A percentile compares a stretch with the other conserved stretches of the same genome.
Evolutionary conservation across 2,113 vertebrate genomes (phyloP).

Genomic region (Microtus ochrogaster): DNA sequence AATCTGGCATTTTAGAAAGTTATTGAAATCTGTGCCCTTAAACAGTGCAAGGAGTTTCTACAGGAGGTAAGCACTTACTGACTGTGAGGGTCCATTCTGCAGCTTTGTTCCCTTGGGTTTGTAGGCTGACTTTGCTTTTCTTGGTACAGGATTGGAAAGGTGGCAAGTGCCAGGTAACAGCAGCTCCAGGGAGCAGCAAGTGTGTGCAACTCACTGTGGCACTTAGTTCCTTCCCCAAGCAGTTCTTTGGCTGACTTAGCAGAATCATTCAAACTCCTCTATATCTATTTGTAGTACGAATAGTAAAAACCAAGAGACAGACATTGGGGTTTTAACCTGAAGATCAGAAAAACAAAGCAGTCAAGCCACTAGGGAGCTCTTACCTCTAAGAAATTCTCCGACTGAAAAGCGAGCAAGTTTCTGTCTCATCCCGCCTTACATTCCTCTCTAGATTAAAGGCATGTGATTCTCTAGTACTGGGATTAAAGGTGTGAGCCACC

Average conservation of each 20-base stretch:
- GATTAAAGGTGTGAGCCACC: too few relatives aligned
- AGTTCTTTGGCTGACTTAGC: conserved; percentile 60
- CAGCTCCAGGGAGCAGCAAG: conserved; percentile 29
- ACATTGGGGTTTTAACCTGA: too few relatives aligned
- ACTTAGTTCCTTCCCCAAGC: conserved; percentile 58
- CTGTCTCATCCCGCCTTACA: too few relatives aligned
- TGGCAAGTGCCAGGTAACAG: conserved; percentile 30
- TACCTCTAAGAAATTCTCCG: too few relatives aligned
- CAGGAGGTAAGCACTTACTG: not conserved
- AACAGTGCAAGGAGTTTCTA: not conserved
- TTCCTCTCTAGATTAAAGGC: too few relatives aligned
- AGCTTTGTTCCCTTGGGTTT: not conserved
- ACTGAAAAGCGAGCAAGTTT: too few relatives aligned
- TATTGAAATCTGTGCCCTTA: not conserved
- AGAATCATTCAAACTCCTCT: conserved; percentile 41
- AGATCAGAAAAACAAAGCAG: too few relatives aligned
- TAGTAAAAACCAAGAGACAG: too few relatives aligned
- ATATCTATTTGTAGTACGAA: not conserved
- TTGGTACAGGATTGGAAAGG: not conserved
- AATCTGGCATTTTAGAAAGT: not conserved
- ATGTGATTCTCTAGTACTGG: too few relatives aligned
- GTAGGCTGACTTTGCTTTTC: not conserved
- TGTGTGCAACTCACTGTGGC: not conserved
- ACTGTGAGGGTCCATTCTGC: not conserved
- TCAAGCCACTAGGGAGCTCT: too few relatives aligned